phyloP scores from a whole-genome alignment of 2,888 invertebrate species.

The Lacanobia wlatinum region DNA sequence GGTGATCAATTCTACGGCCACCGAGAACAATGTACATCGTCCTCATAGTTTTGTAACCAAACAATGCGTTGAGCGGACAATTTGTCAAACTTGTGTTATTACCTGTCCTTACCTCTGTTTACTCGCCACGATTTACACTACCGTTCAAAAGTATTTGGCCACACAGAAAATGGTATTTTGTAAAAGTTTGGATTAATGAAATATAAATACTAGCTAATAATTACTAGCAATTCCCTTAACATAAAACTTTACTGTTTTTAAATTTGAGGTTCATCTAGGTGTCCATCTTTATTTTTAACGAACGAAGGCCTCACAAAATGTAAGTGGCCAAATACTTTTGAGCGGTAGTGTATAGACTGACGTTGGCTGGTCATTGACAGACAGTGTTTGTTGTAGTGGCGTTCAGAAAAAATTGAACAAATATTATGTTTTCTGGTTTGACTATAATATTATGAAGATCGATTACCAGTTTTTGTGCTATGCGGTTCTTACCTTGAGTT shows the following conservation, averaged over 20 bases:
- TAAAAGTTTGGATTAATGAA: too few relatives aligned
- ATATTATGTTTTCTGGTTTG: conserved; percentile 44
- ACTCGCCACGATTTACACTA: conserved; percentile 49
- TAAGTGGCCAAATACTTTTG: background rate
- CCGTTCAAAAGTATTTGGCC: too few relatives aligned
- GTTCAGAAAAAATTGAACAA: conserved; percentile 37
- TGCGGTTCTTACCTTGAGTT: conserved; percentile 39
- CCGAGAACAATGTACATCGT: conserved; percentile 61
- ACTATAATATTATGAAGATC: conserved; percentile 40
- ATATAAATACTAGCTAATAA: too few relatives aligned
- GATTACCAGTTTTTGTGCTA: conserved; percentile 40
- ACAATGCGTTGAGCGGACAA: conserved; percentile 70
- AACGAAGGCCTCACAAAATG: too few relatives aligned
- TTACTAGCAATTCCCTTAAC: too few relatives aligned
- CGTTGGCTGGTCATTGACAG: conserved; percentile 42
- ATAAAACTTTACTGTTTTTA: too few relatives aligned
- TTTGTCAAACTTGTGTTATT: conserved; percentile 75
- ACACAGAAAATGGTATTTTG: too few relatives aligned
- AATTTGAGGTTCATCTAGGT: too few relatives aligned
- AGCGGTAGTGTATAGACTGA: conserved; percentile 20
- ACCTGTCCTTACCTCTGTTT: conserved; percentile 67
- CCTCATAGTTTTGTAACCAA: conserved; percentile 68
- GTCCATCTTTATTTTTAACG: too few relatives aligned
- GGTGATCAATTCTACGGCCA: conserved; percentile 62
- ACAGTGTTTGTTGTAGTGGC: conserved; percentile 33